A percentile compares a stretch with the other conserved stretches of the same genome.
phyloP scores from a whole-genome alignment of 2,113 vertebrate genomes.

The Ailuropoda melanoleuca region DNA sequence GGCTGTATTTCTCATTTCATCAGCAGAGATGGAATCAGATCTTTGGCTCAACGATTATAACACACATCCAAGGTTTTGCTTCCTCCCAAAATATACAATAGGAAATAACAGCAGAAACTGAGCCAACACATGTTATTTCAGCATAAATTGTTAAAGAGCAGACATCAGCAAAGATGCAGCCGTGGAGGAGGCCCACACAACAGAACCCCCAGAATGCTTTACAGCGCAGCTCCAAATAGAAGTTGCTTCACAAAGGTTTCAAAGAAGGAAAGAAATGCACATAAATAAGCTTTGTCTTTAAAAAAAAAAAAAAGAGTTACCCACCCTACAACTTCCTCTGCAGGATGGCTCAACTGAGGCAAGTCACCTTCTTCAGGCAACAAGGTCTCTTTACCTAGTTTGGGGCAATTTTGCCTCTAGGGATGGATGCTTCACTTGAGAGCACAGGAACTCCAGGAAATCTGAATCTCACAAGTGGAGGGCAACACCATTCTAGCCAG shows the following conservation, averaged over 20 bases:
- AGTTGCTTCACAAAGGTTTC: neutral
- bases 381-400: neutral
- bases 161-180: slow-evolving; percentile 4
- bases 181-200: neutral
- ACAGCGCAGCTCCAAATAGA: slow-evolving; percentile 23
- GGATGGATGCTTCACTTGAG: neutral
- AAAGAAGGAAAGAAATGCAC: slow-evolving; percentile 51
- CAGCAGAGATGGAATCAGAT: neutral
- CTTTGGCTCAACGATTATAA: neutral
- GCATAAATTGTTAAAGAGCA: slow-evolving; percentile 45
- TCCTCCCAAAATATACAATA: slow-evolving; percentile 63
- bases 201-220: neutral
- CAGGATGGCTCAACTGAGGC: slow-evolving; percentile 43
- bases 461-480: neutral
- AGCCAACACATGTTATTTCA: slow-evolving; percentile 57
- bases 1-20: neutral
- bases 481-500: neutral
- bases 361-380: slow-evolving; percentile 65
- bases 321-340: neutral
- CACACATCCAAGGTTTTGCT: neutral
- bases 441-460: neutral
- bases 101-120: slow-evolving; percentile 53
- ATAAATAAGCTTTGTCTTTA: neutral
- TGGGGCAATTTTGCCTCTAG: neutral
- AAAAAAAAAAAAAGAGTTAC: slow-evolving; percentile 16